Evolutionary conservation across 2,888 invertebrate species (phyloP).

Genomic region (Drosophila ustulata): DNA sequence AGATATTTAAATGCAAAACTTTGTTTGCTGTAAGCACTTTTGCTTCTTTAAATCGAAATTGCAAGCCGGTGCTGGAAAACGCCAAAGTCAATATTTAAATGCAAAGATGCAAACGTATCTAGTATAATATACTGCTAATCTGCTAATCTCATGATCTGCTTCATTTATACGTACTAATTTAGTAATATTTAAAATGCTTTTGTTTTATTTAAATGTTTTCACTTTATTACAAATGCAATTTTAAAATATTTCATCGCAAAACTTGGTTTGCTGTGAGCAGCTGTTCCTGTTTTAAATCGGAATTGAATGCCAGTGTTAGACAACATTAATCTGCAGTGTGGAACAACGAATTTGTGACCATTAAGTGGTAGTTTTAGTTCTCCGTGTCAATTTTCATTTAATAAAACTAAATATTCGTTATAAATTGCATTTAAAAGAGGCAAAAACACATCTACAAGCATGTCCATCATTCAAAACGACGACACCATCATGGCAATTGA

Average conservation of each 20-base stretch:
- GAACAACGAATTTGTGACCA: constrained; percentile 24
- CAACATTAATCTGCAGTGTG: constrained; percentile 50
- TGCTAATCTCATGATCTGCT: too few species aligned
- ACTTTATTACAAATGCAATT: too few species aligned
- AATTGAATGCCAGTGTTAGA: constrained; percentile 42
- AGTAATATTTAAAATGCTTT: too few species aligned
- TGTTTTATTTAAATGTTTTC: too few species aligned
- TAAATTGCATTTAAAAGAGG: background rate
- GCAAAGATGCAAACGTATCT: too few species aligned
- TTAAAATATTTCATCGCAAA: background rate
- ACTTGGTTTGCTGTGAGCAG: constrained; percentile 2
- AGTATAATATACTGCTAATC: too few species aligned
- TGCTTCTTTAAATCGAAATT: constrained; percentile 30
- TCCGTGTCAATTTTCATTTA: constrained; percentile 41
- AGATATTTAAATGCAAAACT: background rate
- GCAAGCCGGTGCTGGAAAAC: constrained; percentile 39
- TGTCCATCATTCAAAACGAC: constrained; percentile 86
- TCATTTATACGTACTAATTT: too few species aligned
- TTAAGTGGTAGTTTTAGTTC: constrained; percentile 66
- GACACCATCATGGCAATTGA: constrained; percentile 96
- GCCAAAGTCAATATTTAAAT: constrained; percentile 5
- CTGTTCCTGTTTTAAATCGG: constrained; percentile 29
- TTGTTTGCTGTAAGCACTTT: background rate
- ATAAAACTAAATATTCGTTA: constrained; percentile 19
- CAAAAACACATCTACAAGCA: background rate